phyloP scores from a whole-genome alignment of 1,140 invertebrate species.

The Diachasmimorpha longicaudata region DNA sequence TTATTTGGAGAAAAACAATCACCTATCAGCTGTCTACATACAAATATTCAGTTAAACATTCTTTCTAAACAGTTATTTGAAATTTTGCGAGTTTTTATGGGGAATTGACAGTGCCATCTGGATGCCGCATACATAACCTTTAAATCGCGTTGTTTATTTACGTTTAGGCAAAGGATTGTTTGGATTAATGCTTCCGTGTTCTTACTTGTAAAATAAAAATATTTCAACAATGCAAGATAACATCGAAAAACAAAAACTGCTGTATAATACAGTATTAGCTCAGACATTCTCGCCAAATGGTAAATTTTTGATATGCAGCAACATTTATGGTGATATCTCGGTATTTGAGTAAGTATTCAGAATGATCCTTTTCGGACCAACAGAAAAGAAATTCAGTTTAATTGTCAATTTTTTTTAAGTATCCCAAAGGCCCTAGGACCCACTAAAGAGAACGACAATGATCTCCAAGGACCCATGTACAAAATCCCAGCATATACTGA shows the following conservation, averaged over 20 bases:
- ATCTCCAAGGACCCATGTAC: slow-evolving; percentile 66
- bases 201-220: neutral
- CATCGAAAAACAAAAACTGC: slow-evolving; percentile 58
- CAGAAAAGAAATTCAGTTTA: neutral
- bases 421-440: slow-evolving; percentile 67
- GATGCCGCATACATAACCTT: too few species aligned
- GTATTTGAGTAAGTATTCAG: slow-evolving; percentile 76
- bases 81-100: too few species aligned
- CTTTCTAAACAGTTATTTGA: too few species aligned
- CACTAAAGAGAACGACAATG: slow-evolving; percentile 57
- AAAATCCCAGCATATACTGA: slow-evolving; percentile 66
- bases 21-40: too few species aligned
- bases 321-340: slow-evolving; percentile 84
- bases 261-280: slow-evolving; percentile 79
- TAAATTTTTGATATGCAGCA: slow-evolving; percentile 80
- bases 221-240: neutral
- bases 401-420: slow-evolving; percentile 62
- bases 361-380: neutral
- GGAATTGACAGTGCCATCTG: too few species aligned
- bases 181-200: too few species aligned
- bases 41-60: too few species aligned
- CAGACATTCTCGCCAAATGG: slow-evolving; percentile 85
- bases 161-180: too few species aligned
- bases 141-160: too few species aligned
- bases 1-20: too few species aligned